These are phyloP conservation scores for Galerucella nymphaeae DNA, from an alignment of 2,888 invertebrate genomes.

Conservation along the genomic window DNA sequence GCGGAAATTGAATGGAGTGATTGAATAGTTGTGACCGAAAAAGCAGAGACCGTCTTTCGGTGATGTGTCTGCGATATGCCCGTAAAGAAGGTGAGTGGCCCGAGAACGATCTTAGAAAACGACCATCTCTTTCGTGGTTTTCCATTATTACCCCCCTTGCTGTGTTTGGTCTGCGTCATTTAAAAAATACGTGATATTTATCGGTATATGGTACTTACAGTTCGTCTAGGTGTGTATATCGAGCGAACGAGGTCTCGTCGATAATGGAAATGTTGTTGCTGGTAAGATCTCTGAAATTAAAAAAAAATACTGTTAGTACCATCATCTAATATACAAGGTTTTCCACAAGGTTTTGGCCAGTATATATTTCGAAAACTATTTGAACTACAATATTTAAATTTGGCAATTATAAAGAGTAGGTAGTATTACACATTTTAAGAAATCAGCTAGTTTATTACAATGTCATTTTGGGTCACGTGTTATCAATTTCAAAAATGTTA, in stretches of 20 bases:
- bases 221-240: slow-evolving; percentile 77
- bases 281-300: slow-evolving; percentile 76
- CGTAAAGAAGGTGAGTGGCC: slow-evolving; percentile 48
- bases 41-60: slow-evolving; percentile 49
- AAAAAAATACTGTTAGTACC: slow-evolving; percentile 5
- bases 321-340: too few species aligned
- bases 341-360: too few species aligned
- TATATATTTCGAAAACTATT: too few species aligned
- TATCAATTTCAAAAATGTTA: too few species aligned
- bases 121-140: slow-evolving; percentile 26
- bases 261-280: slow-evolving; percentile 83
- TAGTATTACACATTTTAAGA: too few species aligned
- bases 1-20: slow-evolving; percentile 39
- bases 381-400: too few species aligned
- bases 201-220: slow-evolving; percentile 71
- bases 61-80: slow-evolving; percentile 57
- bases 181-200: slow-evolving; percentile 35
- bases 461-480: too few species aligned
- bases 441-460: too few species aligned
- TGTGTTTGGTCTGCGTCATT: slow-evolving; percentile 6
- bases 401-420: too few species aligned
- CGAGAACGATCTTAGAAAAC: slow-evolving; percentile 16
- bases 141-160: slow-evolving; percentile 19
- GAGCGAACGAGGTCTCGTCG: slow-evolving; percentile 76
- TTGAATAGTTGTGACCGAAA: slow-evolving; percentile 50